Conservation (phyloP, 2,888 invertebrate genomes). For the Alloplasta piceator region DNA sequence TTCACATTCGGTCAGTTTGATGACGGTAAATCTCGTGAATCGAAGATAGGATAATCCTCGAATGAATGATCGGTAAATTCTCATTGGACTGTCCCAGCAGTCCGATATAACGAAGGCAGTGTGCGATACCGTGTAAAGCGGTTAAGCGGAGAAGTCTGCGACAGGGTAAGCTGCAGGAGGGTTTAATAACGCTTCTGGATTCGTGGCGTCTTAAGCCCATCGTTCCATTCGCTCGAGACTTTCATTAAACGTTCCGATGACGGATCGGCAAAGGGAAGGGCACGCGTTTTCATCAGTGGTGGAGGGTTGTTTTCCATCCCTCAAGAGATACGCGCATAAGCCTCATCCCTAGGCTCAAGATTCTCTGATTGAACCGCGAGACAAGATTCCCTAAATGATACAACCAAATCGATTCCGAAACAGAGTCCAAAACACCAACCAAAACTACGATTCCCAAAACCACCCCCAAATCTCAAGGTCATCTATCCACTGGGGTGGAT, state of each 20-base stretch:
- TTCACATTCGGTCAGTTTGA: too few species aligned
- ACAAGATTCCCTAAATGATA: constrained; percentile 33
- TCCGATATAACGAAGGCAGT: constrained; percentile 24
- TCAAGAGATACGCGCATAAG: not conserved
- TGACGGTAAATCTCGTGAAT: constrained; percentile 10
- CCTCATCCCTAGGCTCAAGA: constrained; percentile 45
- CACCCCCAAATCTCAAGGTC: not conserved
- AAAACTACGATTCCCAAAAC: not conserved
- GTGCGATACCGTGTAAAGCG: constrained; percentile 61
- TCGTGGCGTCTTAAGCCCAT: constrained; percentile 63
- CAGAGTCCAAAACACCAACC: too few species aligned
- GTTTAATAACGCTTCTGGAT: constrained; percentile 74
- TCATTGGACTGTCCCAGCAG: not conserved
- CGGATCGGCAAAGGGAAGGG: constrained; percentile 73
- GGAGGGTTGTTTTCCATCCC: constrained; percentile 44
- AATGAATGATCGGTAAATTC: constrained; percentile 27
- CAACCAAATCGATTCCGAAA: too few species aligned
- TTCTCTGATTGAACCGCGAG: constrained; percentile 55
- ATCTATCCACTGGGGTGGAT: too few species aligned
- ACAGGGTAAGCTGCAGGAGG: constrained; percentile 73
- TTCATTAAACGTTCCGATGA: constrained; percentile 80
- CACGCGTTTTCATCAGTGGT: constrained; percentile 54
- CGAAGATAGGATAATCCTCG: not conserved
- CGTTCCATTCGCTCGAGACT: constrained; percentile 66
- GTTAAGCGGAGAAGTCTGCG: constrained; percentile 65